Percentiles rank a stretch among this genome's conserved stretches.
Evolutionary conservation across 2,888 invertebrate species (phyloP).

Genomic region (Pardosa pseudoannulata): DNA sequence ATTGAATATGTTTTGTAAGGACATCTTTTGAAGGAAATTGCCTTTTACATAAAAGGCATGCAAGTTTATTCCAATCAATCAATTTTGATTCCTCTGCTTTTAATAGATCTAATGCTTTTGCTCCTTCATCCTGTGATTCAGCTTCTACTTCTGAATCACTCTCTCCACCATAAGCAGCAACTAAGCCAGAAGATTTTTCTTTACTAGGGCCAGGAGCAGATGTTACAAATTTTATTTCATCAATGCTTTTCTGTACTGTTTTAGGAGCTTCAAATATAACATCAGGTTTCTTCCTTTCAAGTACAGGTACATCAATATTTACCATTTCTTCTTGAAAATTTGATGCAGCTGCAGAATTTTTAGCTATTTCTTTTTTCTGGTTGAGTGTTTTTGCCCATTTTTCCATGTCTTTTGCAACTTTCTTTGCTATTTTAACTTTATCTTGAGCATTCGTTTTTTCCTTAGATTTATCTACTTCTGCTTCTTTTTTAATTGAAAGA

Average conservation of each 20-base stretch:
- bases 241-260: neutral
- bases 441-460: constrained; percentile 83
- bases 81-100: constrained; percentile 76
- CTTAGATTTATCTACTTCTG: constrained; percentile 41
- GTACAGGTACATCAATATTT: neutral
- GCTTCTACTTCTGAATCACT: constrained; percentile 83
- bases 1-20: constrained; percentile 89
- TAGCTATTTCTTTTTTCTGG: constrained; percentile 89
- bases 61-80: constrained; percentile 90
- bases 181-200: constrained; percentile 78
- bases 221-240: constrained; percentile 29
- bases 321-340: neutral
- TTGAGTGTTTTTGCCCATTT: constrained; percentile 98
- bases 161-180: constrained; percentile 88
- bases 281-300: constrained; percentile 24
- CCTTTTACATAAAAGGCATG: constrained; percentile 95
- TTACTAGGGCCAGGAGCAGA: neutral
- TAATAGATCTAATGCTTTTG: constrained; percentile 54
- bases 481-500: constrained; percentile 35
- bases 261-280: neutral
- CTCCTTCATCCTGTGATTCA: constrained; percentile 81
- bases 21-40: constrained; percentile 94
- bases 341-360: constrained; percentile 75
- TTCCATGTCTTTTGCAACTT: constrained; percentile 96
- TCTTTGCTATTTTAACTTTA: constrained; percentile 97